Percentiles rank a stretch among this genome's conserved stretches.
Conservation (phyloP, 2,113 vertebrate species). For the Hoplias malabaricus region DNA sequence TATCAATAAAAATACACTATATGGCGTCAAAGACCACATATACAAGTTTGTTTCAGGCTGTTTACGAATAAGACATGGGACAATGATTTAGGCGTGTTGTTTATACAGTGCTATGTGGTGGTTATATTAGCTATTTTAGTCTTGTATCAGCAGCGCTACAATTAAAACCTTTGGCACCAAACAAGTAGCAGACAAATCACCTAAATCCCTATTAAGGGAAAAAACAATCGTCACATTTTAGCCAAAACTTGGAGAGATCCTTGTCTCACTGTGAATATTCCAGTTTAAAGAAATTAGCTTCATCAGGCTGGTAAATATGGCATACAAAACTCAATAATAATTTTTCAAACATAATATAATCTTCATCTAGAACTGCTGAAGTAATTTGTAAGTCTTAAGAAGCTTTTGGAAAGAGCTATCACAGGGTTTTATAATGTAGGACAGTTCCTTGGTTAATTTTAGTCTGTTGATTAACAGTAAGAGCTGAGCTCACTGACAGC, state of each 20-base stretch:
- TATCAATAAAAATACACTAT: too few species aligned
- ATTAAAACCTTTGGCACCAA: background rate
- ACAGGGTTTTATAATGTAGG: slow-evolving; percentile 52
- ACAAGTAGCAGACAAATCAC: too few species aligned
- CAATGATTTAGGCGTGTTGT: background rate
- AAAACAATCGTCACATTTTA: too few species aligned
- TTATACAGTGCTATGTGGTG: background rate
- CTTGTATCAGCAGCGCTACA: background rate
- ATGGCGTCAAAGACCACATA: background rate
- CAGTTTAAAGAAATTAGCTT: background rate
- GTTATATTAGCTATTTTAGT: background rate
- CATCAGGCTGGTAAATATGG: too few species aligned
- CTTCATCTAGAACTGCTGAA: slow-evolving; percentile 36
- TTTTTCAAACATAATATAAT: slow-evolving; percentile 37
- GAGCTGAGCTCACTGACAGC: slow-evolving; percentile 16
- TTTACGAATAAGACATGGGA: background rate
- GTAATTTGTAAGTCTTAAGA: slow-evolving; percentile 53
- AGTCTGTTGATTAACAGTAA: slow-evolving; percentile 51
- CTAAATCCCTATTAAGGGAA: too few species aligned
- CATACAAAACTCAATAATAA: background rate
- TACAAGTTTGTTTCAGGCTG: background rate
- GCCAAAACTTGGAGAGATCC: too few species aligned
- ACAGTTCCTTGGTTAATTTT: slow-evolving; percentile 60
- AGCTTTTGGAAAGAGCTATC: slow-evolving; percentile 63
- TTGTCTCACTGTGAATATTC: too few species aligned